These are phyloP conservation scores for Nycticryphes semicollaris DNA, from an alignment of 2,113 vertebrate species.

Conservation along the genomic window DNA sequence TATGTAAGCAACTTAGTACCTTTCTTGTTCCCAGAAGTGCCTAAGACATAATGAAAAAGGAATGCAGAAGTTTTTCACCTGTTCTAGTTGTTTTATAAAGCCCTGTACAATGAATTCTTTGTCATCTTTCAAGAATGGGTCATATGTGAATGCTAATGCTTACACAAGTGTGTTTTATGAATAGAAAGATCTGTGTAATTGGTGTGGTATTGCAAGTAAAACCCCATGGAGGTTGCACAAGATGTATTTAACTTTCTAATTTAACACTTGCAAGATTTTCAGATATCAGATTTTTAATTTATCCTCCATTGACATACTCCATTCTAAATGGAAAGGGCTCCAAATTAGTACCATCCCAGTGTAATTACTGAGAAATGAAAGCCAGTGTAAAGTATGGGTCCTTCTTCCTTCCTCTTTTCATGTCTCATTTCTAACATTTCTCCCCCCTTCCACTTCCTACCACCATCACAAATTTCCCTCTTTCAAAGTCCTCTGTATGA, in stretches of 20 bases:
- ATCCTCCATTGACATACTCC: not conserved
- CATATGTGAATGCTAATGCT: constrained; percentile 64
- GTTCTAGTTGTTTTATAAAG: constrained; percentile 72
- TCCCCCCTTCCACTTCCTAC: not conserved
- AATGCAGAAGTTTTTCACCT: constrained; percentile 80
- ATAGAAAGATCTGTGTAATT: constrained; percentile 60
- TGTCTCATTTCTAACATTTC: not conserved
- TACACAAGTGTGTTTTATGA: constrained; percentile 56
- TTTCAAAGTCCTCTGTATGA: not conserved
- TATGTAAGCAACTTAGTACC: constrained; percentile 60
- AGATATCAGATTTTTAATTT: constrained; percentile 56
- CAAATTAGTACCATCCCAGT: not conserved
- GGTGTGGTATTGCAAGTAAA: constrained; percentile 31
- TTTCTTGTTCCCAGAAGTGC: constrained; percentile 72
- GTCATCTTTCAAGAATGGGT: constrained; percentile 75
- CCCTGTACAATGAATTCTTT: constrained; percentile 65
- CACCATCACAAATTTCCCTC: not conserved
- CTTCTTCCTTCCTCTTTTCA: not conserved
- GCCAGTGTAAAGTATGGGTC: not conserved
- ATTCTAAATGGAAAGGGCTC: not conserved
- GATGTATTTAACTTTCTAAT: constrained; percentile 58
- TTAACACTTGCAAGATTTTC: constrained; percentile 28
- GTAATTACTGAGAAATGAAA: constrained; percentile 11
- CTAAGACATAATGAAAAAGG: constrained; percentile 72
- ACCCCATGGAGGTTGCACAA: constrained; percentile 40